Evolutionary conservation across 2,888 invertebrate species (phyloP), one percentile per base, ranked within the genome.

Genomic region (Calameuta pallipes): DNA sequence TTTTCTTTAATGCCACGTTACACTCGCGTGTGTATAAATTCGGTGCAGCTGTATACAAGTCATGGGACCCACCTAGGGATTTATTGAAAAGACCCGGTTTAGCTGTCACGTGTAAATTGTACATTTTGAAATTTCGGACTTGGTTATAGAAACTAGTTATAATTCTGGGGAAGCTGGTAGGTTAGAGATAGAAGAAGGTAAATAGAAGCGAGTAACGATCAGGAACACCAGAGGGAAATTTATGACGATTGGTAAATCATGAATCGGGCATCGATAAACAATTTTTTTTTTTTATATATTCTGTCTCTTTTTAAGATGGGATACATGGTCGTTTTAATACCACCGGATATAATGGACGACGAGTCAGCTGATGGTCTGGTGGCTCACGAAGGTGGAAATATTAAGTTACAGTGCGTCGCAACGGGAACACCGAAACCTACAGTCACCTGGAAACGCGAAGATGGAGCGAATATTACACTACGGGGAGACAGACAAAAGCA

Each of bases 321-420:
- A 81, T 94, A 95, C 89, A 93, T 98, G 88, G 95, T 96, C 90
- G 97, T 98, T 83, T 96, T 97, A 81, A 96, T 97, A 87, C 96
- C 97, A 15, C 97, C 97, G 76, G 97, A 97, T 92, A 97, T 97
- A 85, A 93, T 96, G 84, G 96, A 96, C 92, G 95, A 96, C 79
- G 95, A 95, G 84, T 92, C 94, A 13, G 93, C 95, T 41, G 96
- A 96, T 87, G 94, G 95, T 74, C 95, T 96, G 84, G 95, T 96
- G 69, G 95, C 96, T 11, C 94, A 95, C 76, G 97, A 97, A 90
- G 96, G 96, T 6, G 97, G 97, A 56, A 95, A 94, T 80, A 95
- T 97, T 80, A 93, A 95, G 79, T 93, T 97, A 77, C 93, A 94
- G 74, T 97, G 97, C 92, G 94, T 94, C 82, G 97, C 97, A 0